Base-by-base conservation (phyloP, 2,797 vertebrate species). In the Oreochromis mossambicus region DNA sequence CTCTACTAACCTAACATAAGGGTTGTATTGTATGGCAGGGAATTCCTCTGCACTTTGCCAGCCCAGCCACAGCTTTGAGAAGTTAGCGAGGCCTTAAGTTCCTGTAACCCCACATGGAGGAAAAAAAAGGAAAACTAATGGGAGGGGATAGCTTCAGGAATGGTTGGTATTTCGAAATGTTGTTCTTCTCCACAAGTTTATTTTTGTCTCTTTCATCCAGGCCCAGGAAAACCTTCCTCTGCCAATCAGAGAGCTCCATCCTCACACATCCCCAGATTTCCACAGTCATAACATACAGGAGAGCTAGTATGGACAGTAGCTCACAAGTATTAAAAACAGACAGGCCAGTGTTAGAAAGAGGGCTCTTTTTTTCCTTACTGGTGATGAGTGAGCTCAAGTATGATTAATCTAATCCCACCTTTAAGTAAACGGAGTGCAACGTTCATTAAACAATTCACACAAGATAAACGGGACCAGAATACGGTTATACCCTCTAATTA, bases 161-260 rank as follows among this genome's bases (percentile, higher is more conserved):
- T 96, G 90, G 89, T 81, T 92, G 94, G 95, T 95, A 96, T 96
- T 95, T 84, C 85, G 55, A 90, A 92, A 93, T 94, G 91, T 94
- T 95, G 89, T 95, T 96, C 92, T 91, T 85, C 86, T 90, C 85
- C 88, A 84, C 87, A 75, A 91, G 93, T 92, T 92, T 95, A 93
- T 94, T 95, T 95, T 85, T 92, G 87, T 94, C 86, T 34, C 46
- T 89, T 87, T 90, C 83, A 91, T 89, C 77, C 12, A 81, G 56
- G 41, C 86, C 82, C 52, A 68, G 78, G 79, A 36, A 77, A 85
- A 87, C 88, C 75, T 82, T 73, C 82, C 78, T 73, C 78, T 14
- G 76, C 89, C 93, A 93, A 93, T 94, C 88, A 89, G 77, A 88
- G 81, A 48, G 75, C 86, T 52, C 24, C 58, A 17, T 24, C 75